Base-by-base conservation (phyloP, 2,113 vertebrate species). In the Asarcornis scutulata region DNA sequence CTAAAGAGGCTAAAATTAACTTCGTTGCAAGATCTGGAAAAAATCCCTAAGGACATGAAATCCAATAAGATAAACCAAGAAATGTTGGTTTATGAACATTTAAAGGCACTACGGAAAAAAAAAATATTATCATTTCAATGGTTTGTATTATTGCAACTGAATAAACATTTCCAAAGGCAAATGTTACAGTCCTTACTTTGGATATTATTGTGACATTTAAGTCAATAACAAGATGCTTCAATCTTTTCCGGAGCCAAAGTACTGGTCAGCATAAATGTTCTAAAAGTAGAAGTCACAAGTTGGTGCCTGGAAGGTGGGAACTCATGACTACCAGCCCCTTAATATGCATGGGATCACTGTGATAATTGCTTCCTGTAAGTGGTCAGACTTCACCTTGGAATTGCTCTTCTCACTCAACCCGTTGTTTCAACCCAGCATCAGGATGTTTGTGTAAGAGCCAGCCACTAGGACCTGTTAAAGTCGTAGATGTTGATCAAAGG, bases 161-260 rank as follows among this genome's bases (percentile, higher is more conserved):
- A 94, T 96, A 97, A 97, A 97, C 78, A 94, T 96, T 96, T 96
- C 93, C 93, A 91, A 88, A 92, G 20, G 79, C 38, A 89, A 88
- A 17, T 60, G 88, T 94, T 91, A 86, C 58, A 95, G 79, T 77
- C 60, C 64, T 88, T 86, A 20, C 80, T 96, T 96, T 73, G 50
- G 92, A 95, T 52, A 53, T 91, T 91, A 88, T 18, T 29, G 76
- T 94, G 87, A 94, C 74, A 94, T 96, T 97, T 91, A 91, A 93
- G 78, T 80, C 74, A 95, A 88, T 93, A 91, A 94, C 92, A 96
- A 46, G 68, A 40, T 50, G 29, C 58, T 71, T 95, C 89, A 88
- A 89, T 91, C 58, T 89, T 92, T 81, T 94, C 66, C 50, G 92
- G 74, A 75, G 69, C 36, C 78, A 75, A 91, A 91, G 55, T 88